Percentiles rank a stretch among this genome's conserved stretches.
Evolutionary conservation across 2,797 vertebrate genomes (phyloP).

Genomic region (Danio aesculapii): DNA sequence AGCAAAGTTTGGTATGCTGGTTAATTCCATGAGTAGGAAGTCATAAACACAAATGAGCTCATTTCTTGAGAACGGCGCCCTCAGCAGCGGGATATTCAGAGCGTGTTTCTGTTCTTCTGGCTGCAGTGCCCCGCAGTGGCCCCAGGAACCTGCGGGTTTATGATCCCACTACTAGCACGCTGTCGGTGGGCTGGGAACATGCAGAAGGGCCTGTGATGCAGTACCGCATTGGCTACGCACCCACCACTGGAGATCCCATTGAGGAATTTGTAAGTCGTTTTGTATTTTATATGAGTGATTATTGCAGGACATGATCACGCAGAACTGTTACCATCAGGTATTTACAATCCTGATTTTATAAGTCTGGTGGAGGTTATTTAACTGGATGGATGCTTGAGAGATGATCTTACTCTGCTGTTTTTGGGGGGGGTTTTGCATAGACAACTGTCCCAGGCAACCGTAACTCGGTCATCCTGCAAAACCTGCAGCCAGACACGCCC

Average conservation of each 20-base stretch:
- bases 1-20: not conserved
- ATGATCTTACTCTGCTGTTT: conserved; percentile 16
- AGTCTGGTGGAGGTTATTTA: not conserved
- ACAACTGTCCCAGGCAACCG: conserved; percentile 91
- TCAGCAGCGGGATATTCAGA: not conserved
- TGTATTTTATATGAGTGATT: not conserved
- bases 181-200: conserved; percentile 95
- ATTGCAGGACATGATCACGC: not conserved
- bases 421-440: conserved; percentile 69
- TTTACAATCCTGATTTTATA: not conserved
- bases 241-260: conserved; percentile 91
- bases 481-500: conserved; percentile 91
- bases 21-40: not conserved
- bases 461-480: conserved; percentile 90
- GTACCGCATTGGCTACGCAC: conserved; percentile 93
- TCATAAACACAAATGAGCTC: not conserved
- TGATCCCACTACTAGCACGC: conserved; percentile 91
- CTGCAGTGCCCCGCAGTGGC: conserved; percentile 89
- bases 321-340: not conserved
- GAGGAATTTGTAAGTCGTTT: conserved; percentile 90
- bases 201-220: conserved; percentile 92
- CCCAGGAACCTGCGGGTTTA: conserved; percentile 92
- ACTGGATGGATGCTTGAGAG: not conserved
- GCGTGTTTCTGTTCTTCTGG: not conserved
- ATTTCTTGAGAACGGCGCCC: not conserved